phyloP scores from a whole-genome alignment of 2,797 vertebrate genomes.

The Lutjanus campechanus region DNA sequence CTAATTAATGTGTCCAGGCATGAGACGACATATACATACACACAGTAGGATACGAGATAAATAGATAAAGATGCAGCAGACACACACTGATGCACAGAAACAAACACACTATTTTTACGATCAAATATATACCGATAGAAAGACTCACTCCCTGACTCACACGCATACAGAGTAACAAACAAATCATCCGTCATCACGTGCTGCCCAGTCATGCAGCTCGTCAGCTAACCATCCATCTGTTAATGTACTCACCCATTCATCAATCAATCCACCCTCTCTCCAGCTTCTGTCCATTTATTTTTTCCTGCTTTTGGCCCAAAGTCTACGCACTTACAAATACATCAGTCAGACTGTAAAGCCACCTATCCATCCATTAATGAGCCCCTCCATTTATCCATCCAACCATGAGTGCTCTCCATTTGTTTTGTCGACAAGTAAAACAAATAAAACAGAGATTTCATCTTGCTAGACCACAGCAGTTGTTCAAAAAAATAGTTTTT shows the following conservation, averaged over 20 bases:
- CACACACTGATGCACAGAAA: neutral
- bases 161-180: slow-evolving; percentile 4
- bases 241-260: slow-evolving; percentile 61
- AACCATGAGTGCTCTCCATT: slow-evolving; percentile 35
- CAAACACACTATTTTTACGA: neutral
- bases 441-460: slow-evolving; percentile 36
- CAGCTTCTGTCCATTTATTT: slow-evolving; percentile 53
- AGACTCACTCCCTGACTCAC: neutral
- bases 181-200: slow-evolving; percentile 56
- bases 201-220: slow-evolving; percentile 29
- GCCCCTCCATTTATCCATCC: slow-evolving; percentile 49
- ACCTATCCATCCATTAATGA: slow-evolving; percentile 56
- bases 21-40: slow-evolving; percentile 8
- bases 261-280: slow-evolving; percentile 42
- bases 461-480: neutral
- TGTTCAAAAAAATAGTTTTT: neutral
- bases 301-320: slow-evolving; percentile 44
- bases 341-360: slow-evolving; percentile 56
- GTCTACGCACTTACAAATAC: slow-evolving; percentile 55
- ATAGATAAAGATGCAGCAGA: neutral
- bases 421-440: slow-evolving; percentile 52
- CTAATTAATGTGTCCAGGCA: slow-evolving; percentile 28
- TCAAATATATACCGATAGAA: neutral
- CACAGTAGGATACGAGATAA: neutral
- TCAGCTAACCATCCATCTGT: slow-evolving; percentile 63